phyloP scores from a whole-genome alignment of 1,140 invertebrate genomes.

The Drosophila cardini region DNA sequence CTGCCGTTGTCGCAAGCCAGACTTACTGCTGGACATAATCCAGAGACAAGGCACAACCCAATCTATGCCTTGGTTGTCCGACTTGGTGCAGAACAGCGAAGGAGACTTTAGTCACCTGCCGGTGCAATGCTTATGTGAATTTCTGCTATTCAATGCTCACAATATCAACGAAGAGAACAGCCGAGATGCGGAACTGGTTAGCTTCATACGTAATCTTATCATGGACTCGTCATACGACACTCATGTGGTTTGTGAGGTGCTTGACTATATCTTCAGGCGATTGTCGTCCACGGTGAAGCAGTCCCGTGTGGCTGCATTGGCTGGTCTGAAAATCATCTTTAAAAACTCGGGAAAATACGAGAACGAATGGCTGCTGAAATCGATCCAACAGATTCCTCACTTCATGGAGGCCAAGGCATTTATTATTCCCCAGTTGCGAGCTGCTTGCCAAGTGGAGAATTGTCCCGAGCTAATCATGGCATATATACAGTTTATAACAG shows the following conservation, averaged over 20 bases:
- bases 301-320: slow-evolving; percentile 91
- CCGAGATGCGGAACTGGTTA: slow-evolving; percentile 89
- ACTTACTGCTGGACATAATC: slow-evolving; percentile 97
- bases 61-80: slow-evolving; percentile 98
- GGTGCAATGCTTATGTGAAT: slow-evolving; percentile 98
- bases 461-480: slow-evolving; percentile 92
- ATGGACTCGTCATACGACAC: slow-evolving; percentile 87
- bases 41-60: slow-evolving; percentile 94
- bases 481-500: slow-evolving; percentile 94
- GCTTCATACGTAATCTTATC: slow-evolving; percentile 90
- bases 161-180: slow-evolving; percentile 79
- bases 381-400: slow-evolving; percentile 90
- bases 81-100: slow-evolving; percentile 96
- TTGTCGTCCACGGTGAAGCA: slow-evolving; percentile 92
- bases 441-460: slow-evolving; percentile 96
- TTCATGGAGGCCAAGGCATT: slow-evolving; percentile 89
- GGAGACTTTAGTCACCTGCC: slow-evolving; percentile 88
- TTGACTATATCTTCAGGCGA: slow-evolving; percentile 96
- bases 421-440: slow-evolving; percentile 89
- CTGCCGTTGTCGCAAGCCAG: slow-evolving; percentile 94
- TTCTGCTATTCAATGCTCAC: slow-evolving; percentile 91
- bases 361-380: slow-evolving; percentile 91
- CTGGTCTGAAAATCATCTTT: slow-evolving; percentile 87
- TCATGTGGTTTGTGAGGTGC: slow-evolving; percentile 90
- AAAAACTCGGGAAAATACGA: slow-evolving; percentile 75